phyloP scores from a whole-genome alignment of 2,113 vertebrate genomes.

The Uria lomvia region DNA sequence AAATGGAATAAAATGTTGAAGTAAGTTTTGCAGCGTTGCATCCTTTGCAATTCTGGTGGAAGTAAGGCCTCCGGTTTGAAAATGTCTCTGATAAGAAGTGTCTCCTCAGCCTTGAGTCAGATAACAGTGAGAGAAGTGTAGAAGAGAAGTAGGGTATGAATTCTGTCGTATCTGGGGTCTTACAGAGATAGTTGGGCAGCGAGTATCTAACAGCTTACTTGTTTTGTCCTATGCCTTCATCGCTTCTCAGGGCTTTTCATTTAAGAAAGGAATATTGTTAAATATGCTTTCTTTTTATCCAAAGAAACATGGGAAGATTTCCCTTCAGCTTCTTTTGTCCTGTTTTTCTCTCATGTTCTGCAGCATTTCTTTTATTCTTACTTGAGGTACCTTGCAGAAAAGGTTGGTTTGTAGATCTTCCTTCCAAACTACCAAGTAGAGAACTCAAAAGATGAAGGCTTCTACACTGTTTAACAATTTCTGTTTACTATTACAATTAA shows the following conservation, averaged over 20 bases:
- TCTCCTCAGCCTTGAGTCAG: background rate
- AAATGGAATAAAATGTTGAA: background rate
- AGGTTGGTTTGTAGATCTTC: background rate
- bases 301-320: background rate
- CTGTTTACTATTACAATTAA: constrained; percentile 35
- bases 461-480: constrained; percentile 17
- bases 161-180: background rate
- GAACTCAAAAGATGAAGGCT: background rate
- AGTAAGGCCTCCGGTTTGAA: background rate
- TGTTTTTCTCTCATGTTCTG: background rate
- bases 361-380: background rate
- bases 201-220: background rate
- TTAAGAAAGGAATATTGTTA: background rate
- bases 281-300: background rate
- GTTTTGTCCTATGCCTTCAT: background rate
- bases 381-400: background rate
- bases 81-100: background rate
- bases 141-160: background rate
- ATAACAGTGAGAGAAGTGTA: background rate
- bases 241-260: background rate
- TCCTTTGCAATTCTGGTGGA: background rate
- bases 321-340: background rate
- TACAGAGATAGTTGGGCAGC: background rate
- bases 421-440: background rate
- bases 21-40: background rate